Conservation (phyloP, 2,113 vertebrate genomes). For the Callaeas wilsoni region DNA sequence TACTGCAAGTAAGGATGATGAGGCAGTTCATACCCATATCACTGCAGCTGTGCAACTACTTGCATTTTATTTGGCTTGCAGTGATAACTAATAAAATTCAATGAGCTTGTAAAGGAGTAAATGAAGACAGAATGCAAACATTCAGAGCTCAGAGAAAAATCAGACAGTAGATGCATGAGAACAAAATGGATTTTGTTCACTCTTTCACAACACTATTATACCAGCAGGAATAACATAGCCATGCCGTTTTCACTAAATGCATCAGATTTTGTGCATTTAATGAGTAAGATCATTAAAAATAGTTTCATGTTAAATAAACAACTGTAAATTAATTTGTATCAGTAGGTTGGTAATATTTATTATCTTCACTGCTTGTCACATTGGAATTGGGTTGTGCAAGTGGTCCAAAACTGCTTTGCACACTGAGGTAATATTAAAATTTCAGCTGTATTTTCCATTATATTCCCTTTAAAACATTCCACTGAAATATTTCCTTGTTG, state of each 20-base stretch:
- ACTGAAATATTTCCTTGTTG: neutral
- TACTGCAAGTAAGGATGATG: neutral
- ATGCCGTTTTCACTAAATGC: neutral
- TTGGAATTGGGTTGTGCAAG: neutral
- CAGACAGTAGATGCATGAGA: neutral
- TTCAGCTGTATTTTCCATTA: neutral
- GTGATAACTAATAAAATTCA: slow-evolving; percentile 20
- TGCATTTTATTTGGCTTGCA: neutral
- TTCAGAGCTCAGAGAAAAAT: neutral
- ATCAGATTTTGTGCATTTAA: neutral
- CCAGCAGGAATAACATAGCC: neutral
- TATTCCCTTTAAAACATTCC: neutral
- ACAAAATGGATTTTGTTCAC: neutral
- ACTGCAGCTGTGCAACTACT: slow-evolving; percentile 18
- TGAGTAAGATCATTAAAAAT: neutral
- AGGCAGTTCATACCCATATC: neutral
- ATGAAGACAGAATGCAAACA: slow-evolving; percentile 1
- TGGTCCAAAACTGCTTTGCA: neutral
- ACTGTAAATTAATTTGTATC: neutral
- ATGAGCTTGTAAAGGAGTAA: neutral
- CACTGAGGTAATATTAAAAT: neutral
- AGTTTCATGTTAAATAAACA: neutral
- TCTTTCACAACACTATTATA: neutral
- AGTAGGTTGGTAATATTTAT: neutral
- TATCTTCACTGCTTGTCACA: neutral